Evolutionary conservation across 2,888 invertebrate genomes (phyloP), one percentile per base, ranked within the genome.

Genomic region (Endotricha flammealis): DNA sequence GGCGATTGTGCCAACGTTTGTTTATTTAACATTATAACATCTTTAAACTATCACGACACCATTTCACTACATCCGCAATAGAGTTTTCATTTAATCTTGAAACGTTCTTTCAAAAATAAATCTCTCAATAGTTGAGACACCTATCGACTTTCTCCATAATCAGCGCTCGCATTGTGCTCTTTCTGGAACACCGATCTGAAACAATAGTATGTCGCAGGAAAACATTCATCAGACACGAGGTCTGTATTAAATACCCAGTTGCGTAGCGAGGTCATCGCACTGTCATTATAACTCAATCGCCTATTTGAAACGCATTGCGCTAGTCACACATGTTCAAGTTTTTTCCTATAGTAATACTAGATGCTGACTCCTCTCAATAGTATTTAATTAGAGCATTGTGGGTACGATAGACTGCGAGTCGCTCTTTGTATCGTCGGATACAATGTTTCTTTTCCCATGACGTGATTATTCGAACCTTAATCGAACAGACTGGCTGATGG

Each of bases 131-230:
- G n/a, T n/a, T n/a, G n/a, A 20, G n/a, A 17, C 16, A 16, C 25
- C 13, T 14, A 17, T 25, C 20, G 25, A 29, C 28, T 35, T 35
- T 29, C 29, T 29, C 35, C 35, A 35, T 35, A 23, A 35, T 29
- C 35, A 63, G 41, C 49, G 53, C 57, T 48, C 52, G 52, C 53
- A 64, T 64, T 58, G 57, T 64, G 47, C 57, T 63, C 50, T 62
- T 64, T 64, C 57, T 60, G 67, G 63, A 55, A 66, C 57, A 66
- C 57, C 48, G 50, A 59, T 48, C 46, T 55, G 46, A 53, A 56
- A 65, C 67, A 65, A 67, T 65, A 59, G 64, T 51, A 60, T 59
- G 57, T 56, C 47, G 51, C 64, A 65, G 65, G 64, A 64, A 62
- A 59, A 57, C 64, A 57, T 58, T 48, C 49, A 59, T 61, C 59